Percentiles rank a stretch among this genome's conserved stretches.
These are phyloP conservation scores for Eristalis intricaria DNA, from an alignment of 2,888 invertebrate species.

Conservation along the genomic window DNA sequence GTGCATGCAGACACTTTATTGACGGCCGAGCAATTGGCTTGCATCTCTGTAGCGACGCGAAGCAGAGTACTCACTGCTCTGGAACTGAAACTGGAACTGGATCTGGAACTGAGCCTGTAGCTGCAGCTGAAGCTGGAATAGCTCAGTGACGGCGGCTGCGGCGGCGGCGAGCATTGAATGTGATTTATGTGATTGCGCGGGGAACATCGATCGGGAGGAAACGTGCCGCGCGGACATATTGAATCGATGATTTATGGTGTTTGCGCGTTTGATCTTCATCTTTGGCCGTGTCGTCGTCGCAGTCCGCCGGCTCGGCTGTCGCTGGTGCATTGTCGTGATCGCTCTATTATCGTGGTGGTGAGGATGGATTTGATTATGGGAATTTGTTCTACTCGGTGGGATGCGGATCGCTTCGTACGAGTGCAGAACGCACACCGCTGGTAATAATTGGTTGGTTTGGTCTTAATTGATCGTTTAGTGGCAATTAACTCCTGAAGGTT, in stretches of 20 bases:
- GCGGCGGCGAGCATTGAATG: conserved; percentile 48
- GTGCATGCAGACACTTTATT: conserved; percentile 57
- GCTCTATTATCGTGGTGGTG: conserved; percentile 64
- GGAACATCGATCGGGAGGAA: conserved; percentile 66
- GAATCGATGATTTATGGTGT: conserved; percentile 71
- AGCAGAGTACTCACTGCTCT: background rate
- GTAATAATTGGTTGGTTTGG: conserved; percentile 51
- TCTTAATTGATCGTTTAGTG: conserved; percentile 68
- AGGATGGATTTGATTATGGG: conserved; percentile 65
- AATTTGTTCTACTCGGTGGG: conserved; percentile 67
- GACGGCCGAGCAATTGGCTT: conserved; percentile 61
- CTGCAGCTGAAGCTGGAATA: background rate
- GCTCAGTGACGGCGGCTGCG: background rate
- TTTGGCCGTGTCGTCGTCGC: conserved; percentile 59
- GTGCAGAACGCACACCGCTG: conserved; percentile 40
- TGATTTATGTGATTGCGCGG: conserved; percentile 70
- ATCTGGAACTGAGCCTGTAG: conserved; percentile 15
- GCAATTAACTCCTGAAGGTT: conserved; percentile 45
- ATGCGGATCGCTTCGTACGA: conserved; percentile 64
- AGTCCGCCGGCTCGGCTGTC: background rate
- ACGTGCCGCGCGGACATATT: conserved; percentile 70
- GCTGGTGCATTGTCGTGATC: conserved; percentile 48
- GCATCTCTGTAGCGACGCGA: conserved; percentile 4
- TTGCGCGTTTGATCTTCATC: conserved; percentile 70
- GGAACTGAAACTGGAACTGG: background rate